Base-by-base conservation (phyloP, 2,797 vertebrate species). In the Remorina albescens region DNA sequence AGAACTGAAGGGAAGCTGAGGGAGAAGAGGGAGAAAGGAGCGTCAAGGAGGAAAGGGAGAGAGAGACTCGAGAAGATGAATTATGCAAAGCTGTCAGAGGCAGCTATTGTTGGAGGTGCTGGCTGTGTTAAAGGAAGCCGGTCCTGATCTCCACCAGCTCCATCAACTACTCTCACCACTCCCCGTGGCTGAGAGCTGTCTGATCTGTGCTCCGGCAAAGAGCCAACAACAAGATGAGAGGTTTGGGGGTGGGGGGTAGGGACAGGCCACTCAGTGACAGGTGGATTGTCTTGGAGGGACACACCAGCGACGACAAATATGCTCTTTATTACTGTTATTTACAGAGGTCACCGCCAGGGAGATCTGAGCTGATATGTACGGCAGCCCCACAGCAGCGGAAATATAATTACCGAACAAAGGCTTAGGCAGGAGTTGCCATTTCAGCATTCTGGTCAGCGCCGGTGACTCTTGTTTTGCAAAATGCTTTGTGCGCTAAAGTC, bases 11-110 rank as follows among this genome's bases (percentile, higher is more conserved):
- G 80, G 85, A 86, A 89, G 80, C 60, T 79, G 87, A 78, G 80
- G 90, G 89, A 88, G 78, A 77, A 89, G 85, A 80, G 74, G 64
- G 83, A 85, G 77, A 81, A 86, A 73, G 63, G 63, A 80, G 81
- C 69, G 80, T 85, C 83, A 74, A 82, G 82, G 82, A 89, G 86
- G 84, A 88, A 83, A 71, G 84, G 73, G 74, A 89, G 87, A 86
- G 87, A 86, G 86, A 81, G 83, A 89, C 88, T 91, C 82, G 62
- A 91, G 86, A 81, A 82, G 89, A 95, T 97, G 95, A 97, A 97
- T 98, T 96, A 98, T 97, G 97, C 95, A 97, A 95, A 92, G 87
- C 94, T 90, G 93, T 95, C 96, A 95, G 95, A 95, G 95, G 92
- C 94, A 91, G 75, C 95, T 96, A 95, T 96, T 81, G 88, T 96